Percentiles rank a stretch among this genome's conserved stretches.
Evolutionary conservation across 2,888 invertebrate genomes (phyloP).

Genomic region (Scelioninae gen. 2): DNA sequence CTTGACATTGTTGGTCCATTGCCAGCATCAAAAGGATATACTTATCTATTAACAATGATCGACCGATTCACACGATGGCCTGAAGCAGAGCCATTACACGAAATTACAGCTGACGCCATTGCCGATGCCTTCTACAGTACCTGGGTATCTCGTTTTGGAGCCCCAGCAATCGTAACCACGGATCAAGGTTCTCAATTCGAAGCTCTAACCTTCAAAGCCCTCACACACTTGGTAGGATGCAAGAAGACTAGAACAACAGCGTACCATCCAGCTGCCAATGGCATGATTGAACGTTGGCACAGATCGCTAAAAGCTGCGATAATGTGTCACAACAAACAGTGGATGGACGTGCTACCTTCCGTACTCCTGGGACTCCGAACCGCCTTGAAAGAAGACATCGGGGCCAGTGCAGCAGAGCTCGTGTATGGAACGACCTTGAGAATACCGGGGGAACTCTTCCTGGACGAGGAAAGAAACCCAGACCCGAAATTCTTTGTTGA

Average conservation of each 20-base stretch:
- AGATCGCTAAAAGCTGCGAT: slow-evolving; percentile 26
- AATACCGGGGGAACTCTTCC: slow-evolving; percentile 43
- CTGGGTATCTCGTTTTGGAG: background rate
- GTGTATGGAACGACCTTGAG: slow-evolving; percentile 17
- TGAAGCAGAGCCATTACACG: background rate
- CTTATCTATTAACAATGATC: slow-evolving; percentile 16
- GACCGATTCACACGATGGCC: slow-evolving; percentile 11
- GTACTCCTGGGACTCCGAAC: no score
- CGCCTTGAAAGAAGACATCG: no score
- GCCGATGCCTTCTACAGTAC: background rate
- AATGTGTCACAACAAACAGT: slow-evolving; percentile 1
- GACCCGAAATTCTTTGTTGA: slow-evolving; percentile 27
- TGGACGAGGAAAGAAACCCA: slow-evolving; percentile 32
- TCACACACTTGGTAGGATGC: no score
- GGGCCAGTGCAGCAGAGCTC: no score
- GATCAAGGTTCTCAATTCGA: no score
- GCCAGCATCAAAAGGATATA: background rate
- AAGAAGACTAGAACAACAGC: no score
- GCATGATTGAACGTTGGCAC: slow-evolving; percentile 31
- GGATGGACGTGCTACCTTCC: no score
- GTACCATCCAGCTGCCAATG: slow-evolving; percentile 15
- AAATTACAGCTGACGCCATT: slow-evolving; percentile 23
- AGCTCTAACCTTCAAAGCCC: no score
- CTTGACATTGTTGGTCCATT: slow-evolving; percentile 13
- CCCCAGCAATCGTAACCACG: no score